Evolutionary conservation across 2,888 invertebrate species (phyloP), one percentile per base, ranked within the genome.

Genomic region (Drosophila anomalipes): DNA sequence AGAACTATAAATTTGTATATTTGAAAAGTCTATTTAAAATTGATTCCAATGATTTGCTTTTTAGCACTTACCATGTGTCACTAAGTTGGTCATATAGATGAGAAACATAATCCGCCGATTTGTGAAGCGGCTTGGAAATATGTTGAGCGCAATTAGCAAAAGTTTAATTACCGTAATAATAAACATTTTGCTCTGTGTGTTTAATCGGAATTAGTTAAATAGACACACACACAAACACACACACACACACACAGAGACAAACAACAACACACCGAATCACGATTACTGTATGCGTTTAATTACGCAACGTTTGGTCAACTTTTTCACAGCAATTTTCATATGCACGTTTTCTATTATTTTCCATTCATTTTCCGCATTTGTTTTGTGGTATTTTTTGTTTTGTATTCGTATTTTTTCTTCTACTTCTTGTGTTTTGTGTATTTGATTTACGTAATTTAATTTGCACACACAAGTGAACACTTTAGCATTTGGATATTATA

Each of bases 111-210:
- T 89, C 83, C 93, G 93, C 74, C 93, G 93, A 87, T 92, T 93
- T 77, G 93, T 94, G 77, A 93, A 93, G 51, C 94, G 93, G 86
- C 93, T 93, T 70, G 94, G 94, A 81, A 93, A 92, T 85, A 94
- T 92, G 81, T 94, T 94, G 71, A 94, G 86, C 72, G 93, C 91
- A 86, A 94, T 93, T 74, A 94, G 88, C 80, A 94, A 89, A 78
- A 94, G 89, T 90, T 94, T 94, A 66, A 93, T 90, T 73, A 93
- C 93, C 69, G 93, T 93, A 71, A 94, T 91, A 76, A 93, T 90
- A 86, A 94, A 92, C 93, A 94, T 93, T 86, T 91, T 91, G 86
- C 58, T 88, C 57, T 70, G 58, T 65, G 51, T 72, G 59, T 67
- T 77, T 67, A 74, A 74, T 68, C 57, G 65, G 65, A 66, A 79